These are phyloP conservation scores for Clinocottus analis DNA, from an alignment of 2,113 vertebrate genomes.

Conservation along the genomic window DNA sequence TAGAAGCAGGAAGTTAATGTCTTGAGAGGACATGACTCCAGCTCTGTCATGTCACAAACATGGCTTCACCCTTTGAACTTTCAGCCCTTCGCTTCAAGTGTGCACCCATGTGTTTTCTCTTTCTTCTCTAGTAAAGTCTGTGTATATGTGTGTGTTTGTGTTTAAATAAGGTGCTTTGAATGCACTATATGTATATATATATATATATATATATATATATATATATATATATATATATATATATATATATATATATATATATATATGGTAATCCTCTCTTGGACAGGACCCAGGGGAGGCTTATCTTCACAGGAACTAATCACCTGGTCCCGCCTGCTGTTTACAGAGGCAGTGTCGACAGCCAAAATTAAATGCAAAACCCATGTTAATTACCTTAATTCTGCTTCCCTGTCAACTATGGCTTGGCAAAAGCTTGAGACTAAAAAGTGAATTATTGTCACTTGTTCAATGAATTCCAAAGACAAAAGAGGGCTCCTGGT, in stretches of 20 bases:
- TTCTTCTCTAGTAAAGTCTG: slow-evolving; percentile 11
- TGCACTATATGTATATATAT: slow-evolving; percentile 36
- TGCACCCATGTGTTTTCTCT: neutral
- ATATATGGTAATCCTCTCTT: slow-evolving; percentile 63
- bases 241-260: no score
- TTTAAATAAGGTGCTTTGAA: slow-evolving; percentile 39
- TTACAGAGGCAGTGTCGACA: slow-evolving; percentile 63
- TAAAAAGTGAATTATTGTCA: slow-evolving; percentile 49
- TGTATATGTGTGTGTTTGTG: slow-evolving; percentile 32
- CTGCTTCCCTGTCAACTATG: slow-evolving; percentile 63
- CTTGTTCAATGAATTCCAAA: slow-evolving; percentile 52
- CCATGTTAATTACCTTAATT: slow-evolving; percentile 77
- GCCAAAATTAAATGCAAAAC: slow-evolving; percentile 75
- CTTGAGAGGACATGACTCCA: slow-evolving; percentile 10
- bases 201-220: slow-evolving; percentile 13
- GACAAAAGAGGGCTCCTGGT: slow-evolving; percentile 20
- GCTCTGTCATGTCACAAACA: slow-evolving; percentile 33
- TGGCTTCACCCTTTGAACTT: slow-evolving; percentile 21
- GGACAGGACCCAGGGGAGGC: slow-evolving; percentile 66
- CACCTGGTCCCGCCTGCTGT: slow-evolving; percentile 65
- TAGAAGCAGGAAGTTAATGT: slow-evolving; percentile 31
- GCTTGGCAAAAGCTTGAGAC: slow-evolving; percentile 53
- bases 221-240: neutral
- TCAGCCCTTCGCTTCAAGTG: neutral
- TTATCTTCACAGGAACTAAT: slow-evolving; percentile 77